Evolutionary conservation across 2,797 vertebrate species (phyloP), one percentile per base, ranked within the genome.

Genomic region (Dipus sagitta): DNA sequence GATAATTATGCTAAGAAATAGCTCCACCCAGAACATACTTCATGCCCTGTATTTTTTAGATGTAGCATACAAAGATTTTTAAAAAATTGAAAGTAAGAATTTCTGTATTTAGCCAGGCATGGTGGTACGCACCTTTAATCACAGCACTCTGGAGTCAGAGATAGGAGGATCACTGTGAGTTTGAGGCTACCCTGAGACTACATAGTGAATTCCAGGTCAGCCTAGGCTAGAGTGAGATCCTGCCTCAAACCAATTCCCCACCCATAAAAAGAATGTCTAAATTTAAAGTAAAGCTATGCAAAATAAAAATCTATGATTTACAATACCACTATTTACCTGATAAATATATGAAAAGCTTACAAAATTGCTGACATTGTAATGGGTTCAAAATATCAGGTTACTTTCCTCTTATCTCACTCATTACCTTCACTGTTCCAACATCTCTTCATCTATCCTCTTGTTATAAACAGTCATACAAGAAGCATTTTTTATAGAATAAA

Each of bases 31-130:
- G 79, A 78, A 75, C 20, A 26, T 60, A 88, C 18, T 9, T 18
- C 76, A 10, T 24, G 80, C 68, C 47, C 9, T n/a, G 10, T 58
- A 12, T 64, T 82, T 79, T 26, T 83, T 92, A 20, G 14, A 68
- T 94, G 90, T 84, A 30, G 3, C 11, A 84, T 74, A 60, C 42
- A 6, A 77, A 91, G n/a, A n/a, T n/a, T 88, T 58, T 58, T 58
- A 58, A 58, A 58, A 58, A 17, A 14, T 58, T 58, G 14, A 58
- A 58, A 58, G 13, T 14, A 58, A 58, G 54, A 58, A 14, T 14
- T 11, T 58, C 54, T 58, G 54, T 58, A 58, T 81, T 87, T 38
- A 38, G 3, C 38, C 38, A 38, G 38, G 38, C 38, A 38, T 38
- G 38, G 3, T 38, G 3, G 38, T 6, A 38, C 38, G 6, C 38